Conservation (phyloP, 2,113 vertebrate genomes). For the Saccopteryx bilineata region DNA sequence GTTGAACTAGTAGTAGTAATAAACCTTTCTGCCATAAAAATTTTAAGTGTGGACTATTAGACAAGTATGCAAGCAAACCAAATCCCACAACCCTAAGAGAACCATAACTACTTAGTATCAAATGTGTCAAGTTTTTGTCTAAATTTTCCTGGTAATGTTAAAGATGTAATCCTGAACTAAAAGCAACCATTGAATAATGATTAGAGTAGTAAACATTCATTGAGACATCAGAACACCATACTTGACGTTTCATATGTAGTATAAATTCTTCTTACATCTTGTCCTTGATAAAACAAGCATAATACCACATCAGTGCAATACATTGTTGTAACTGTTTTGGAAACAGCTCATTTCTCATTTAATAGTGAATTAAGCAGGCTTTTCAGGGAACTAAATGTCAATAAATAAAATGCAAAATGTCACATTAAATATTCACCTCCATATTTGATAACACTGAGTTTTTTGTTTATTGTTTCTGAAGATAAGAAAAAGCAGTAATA, state of each 20-base stretch:
- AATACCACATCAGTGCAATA: neutral
- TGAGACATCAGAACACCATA: conserved; percentile 36
- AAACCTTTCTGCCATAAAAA: conserved; percentile 47
- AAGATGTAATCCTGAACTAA: conserved; percentile 27
- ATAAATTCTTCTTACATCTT: conserved; percentile 57
- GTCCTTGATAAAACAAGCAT: conserved; percentile 62
- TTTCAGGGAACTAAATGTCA: conserved; percentile 66
- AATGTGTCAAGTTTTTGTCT: conserved; percentile 39
- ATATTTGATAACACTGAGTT: conserved; percentile 48
- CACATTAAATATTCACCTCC: conserved; percentile 62
- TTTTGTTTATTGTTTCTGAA: conserved; percentile 27
- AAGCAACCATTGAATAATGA: conserved; percentile 26
- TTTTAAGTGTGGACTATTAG: neutral
- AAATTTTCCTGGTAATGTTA: conserved; percentile 51
- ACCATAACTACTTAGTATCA: neutral
- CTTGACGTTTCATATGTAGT: conserved; percentile 34
- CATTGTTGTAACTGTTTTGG: conserved; percentile 42
- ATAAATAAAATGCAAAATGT: conserved; percentile 77
- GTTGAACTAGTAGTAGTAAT: neutral
- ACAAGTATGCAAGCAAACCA: conserved; percentile 34
- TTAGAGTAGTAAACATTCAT: conserved; percentile 54
- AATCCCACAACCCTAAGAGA: neutral
- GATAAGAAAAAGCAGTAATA: conserved; percentile 27
- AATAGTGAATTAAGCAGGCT: conserved; percentile 68
- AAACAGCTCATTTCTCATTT: conserved; percentile 65